Conservation (phyloP, 2,888 invertebrate species). For the Boloria selene region DNA sequence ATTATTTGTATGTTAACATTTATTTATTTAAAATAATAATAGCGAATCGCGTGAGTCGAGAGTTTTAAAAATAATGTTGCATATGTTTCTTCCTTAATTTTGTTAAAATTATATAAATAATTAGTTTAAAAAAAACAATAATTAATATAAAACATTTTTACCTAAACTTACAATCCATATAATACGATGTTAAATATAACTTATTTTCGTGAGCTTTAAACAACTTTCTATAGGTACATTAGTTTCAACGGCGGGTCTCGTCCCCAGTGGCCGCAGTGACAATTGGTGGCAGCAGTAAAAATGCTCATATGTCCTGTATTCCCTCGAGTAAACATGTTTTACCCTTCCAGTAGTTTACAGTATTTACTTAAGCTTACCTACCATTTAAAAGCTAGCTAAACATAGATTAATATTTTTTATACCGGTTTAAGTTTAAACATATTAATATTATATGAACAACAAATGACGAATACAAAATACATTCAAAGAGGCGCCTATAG, state of each 20-base stretch:
- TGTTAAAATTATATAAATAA: neutral
- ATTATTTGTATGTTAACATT: too few relatives aligned
- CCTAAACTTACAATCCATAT: neutral
- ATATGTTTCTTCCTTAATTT: too few relatives aligned
- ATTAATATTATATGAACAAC: too few relatives aligned
- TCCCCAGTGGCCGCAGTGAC: conserved; percentile 58
- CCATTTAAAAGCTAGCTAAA: conserved; percentile 34
- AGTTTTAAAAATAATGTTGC: too few relatives aligned
- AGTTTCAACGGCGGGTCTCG: conserved; percentile 24
- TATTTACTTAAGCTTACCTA: conserved; percentile 46
- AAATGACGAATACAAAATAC: too few relatives aligned
- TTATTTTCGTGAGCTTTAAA: conserved; percentile 17
- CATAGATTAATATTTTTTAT: neutral
- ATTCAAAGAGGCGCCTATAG: too few relatives aligned
- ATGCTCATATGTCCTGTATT: conserved; percentile 48
- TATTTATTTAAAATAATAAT: too few relatives aligned
- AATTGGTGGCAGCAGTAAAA: conserved; percentile 54
- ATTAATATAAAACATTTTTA: neutral
- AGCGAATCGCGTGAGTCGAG: too few relatives aligned
- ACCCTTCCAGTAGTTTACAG: conserved; percentile 47
- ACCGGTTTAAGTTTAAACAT: too few relatives aligned
- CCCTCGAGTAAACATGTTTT: conserved; percentile 45
- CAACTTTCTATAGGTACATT: conserved; percentile 24
- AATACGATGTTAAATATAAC: conserved; percentile 2
- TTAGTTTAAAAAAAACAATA: neutral